These are phyloP conservation scores for Hirundichthys speculiger DNA, from an alignment of 2,113 vertebrate species.

Conservation along the genomic window DNA sequence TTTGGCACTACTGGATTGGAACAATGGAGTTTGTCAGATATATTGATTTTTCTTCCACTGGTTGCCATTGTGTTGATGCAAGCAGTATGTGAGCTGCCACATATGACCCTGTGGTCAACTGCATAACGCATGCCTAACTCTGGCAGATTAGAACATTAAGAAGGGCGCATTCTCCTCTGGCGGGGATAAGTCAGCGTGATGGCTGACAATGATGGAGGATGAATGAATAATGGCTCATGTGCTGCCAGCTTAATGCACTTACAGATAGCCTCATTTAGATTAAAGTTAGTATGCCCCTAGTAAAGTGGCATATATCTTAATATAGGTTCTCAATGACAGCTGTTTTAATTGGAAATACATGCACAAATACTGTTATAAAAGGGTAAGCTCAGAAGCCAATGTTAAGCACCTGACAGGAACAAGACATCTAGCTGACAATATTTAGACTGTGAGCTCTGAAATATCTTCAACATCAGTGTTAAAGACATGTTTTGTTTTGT, in stretches of 20 bases:
- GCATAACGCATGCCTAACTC: constrained; percentile 26
- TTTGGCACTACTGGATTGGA: constrained; percentile 63
- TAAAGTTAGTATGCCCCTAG: not conserved
- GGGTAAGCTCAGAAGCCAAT: too few relatives aligned
- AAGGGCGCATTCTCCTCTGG: constrained; percentile 37
- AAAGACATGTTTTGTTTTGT: too few relatives aligned
- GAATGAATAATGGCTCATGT: constrained; percentile 30
- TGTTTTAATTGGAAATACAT: too few relatives aligned
- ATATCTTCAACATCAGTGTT: too few relatives aligned
- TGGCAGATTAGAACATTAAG: constrained; percentile 26
- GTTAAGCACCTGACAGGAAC: too few relatives aligned
- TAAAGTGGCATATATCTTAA: not conserved
- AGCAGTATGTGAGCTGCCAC: constrained; percentile 54
- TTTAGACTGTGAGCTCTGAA: too few relatives aligned
- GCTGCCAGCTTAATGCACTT: constrained; percentile 36
- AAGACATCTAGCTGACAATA: too few relatives aligned
- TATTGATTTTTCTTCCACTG: constrained; percentile 73
- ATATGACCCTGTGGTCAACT: constrained; percentile 41
- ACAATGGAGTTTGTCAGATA: constrained; percentile 63
- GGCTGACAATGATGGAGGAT: constrained; percentile 36
- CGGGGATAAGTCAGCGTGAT: constrained; percentile 47
- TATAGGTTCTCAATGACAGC: too few relatives aligned
- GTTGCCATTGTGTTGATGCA: constrained; percentile 61
- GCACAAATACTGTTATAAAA: too few relatives aligned
- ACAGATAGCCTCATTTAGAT: constrained; percentile 20